Base-by-base conservation (phyloP, 2,797 vertebrate species). In the Pterois miles region DNA sequence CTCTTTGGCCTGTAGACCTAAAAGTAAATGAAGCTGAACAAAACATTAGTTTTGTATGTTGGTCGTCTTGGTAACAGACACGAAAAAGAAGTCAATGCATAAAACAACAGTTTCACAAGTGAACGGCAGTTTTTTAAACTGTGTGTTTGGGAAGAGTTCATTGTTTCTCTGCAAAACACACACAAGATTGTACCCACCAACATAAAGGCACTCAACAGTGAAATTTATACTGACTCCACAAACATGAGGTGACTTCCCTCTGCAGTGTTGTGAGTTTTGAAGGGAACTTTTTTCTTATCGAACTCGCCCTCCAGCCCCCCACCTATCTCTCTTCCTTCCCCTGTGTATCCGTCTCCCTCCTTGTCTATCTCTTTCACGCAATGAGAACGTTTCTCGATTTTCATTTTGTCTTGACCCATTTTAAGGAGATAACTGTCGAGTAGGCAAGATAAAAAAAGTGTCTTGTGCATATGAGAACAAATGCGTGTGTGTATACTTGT, bases 361-460 rank as follows among this genome's bases (percentile, higher is more conserved):
- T 66, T 80, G 74, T 88, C 79, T 81, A 76, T 88, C 89, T 78
- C 74, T 86, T 81, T 83, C 58, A 83, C 56, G 58, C 80, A 70
- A 62, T 73, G 60, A 71, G 54, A 88, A 85, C n/a, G 60, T 87
- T 82, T 85, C 77, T 83, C 63, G 18, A 76, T 85, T 88, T 86
- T 81, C 79, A 86, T 87, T 91, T 92, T 77, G 77, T 84, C 79
- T 86, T 89, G 86, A 90, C 91, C 90, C 89, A 90, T 88, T 91
- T 93, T 89, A 78, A 89, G 67, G 36, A 77, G 78, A 89, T 89
- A 91, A 86, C 78, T 74, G 70, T 83, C 62, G 78, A 91, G 83
- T 79, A 82, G 81, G 78, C 73, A 74, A 76, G 86, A 89, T 88
- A 84, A 82, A 87, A 84, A 82, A 87, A 81, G 65, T 75, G 73